A percentile compares a stretch with the other conserved stretches of the same genome.
phyloP scores from a whole-genome alignment of 2,113 vertebrate genomes.

The Catharus bicknelli region DNA sequence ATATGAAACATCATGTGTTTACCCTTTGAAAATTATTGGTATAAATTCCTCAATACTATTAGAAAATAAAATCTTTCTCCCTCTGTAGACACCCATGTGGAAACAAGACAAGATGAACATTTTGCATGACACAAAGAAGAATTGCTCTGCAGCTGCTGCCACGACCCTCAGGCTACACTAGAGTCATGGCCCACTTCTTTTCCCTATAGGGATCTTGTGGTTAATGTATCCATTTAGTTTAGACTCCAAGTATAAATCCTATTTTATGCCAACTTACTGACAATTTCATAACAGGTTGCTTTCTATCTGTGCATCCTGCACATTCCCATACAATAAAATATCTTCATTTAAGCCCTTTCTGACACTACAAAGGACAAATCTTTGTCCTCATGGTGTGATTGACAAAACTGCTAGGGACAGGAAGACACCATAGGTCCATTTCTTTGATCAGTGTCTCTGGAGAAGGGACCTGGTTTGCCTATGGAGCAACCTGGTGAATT shows the following conservation, averaged over 20 bases:
- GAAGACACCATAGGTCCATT: background rate
- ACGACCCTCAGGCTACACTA: constrained; percentile 12
- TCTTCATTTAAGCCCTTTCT: background rate
- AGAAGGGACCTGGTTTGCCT: background rate
- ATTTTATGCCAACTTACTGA: constrained; percentile 8
- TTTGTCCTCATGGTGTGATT: background rate
- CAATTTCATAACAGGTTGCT: background rate
- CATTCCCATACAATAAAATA: background rate
- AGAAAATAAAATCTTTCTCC: background rate
- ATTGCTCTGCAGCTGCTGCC: constrained; percentile 50
- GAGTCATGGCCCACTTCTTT: constrained; percentile 28
- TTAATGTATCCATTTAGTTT: constrained; percentile 34
- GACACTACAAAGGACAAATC: background rate
- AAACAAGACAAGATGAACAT: constrained; percentile 30
- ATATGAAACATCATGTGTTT: background rate
- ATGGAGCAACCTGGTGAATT: background rate
- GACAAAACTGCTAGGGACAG: background rate
- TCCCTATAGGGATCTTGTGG: constrained; percentile 15
- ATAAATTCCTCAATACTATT: background rate
- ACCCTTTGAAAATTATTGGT: background rate
- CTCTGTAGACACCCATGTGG: background rate
- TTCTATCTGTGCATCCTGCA: background rate
- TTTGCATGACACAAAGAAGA: constrained; percentile 18
- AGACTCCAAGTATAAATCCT: constrained; percentile 38
- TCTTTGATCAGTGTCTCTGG: background rate